Evolutionary conservation across 2,888 invertebrate genomes (phyloP).

Genomic region (Lordiphosa fenestrarum): DNA sequence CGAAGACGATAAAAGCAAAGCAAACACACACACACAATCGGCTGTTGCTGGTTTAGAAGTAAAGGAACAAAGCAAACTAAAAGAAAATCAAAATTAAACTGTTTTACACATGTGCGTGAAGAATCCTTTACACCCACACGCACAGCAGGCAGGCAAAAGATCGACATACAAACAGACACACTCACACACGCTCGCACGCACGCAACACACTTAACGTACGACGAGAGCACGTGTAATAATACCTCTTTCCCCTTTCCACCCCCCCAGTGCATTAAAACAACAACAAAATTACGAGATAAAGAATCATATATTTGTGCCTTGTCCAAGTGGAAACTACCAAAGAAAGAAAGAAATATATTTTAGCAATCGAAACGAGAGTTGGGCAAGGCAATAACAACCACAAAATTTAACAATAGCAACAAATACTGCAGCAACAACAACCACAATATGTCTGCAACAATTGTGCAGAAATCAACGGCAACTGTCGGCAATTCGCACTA

Average conservation of each 20-base stretch:
- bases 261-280: conserved; percentile 31
- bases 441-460: conserved; percentile 56
- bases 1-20: conserved; percentile 72
- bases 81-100: conserved; percentile 38
- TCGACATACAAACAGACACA: conserved; percentile 10
- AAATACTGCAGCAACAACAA: conserved; percentile 2
- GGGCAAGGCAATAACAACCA: conserved; percentile 11
- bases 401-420: conserved; percentile 1
- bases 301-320: conserved; percentile 21
- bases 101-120: conserved; percentile 61
- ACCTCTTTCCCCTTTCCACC: conserved; percentile 17
- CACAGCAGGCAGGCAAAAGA: not conserved
- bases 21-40: conserved; percentile 50
- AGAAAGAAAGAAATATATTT: conserved; percentile 1
- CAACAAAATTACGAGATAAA: conserved; percentile 30
- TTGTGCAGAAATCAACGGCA: conserved; percentile 56
- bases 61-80: conserved; percentile 37
- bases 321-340: conserved; percentile 31
- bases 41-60: conserved; percentile 49
- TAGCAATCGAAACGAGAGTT: conserved; percentile 1
- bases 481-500: conserved; percentile 50
- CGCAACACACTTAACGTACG: conserved; percentile 15
- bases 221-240: conserved; percentile 54
- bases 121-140: conserved; percentile 24
- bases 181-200: conserved; percentile 12